Base-by-base conservation (phyloP, 2,888 invertebrate species). In the Ophion costatus region DNA sequence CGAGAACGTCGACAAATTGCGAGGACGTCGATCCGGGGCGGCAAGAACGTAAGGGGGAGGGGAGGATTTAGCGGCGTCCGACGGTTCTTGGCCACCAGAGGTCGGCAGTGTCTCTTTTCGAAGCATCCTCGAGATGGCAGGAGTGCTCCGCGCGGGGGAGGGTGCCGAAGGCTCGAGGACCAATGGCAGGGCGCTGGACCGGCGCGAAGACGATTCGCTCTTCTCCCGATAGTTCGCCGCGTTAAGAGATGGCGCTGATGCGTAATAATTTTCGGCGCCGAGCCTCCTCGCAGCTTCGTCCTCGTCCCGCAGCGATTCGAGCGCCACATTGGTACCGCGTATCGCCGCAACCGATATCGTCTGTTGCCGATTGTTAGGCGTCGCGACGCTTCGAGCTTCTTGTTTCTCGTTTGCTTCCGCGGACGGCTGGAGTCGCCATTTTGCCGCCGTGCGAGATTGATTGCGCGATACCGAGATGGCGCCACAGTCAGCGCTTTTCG, bases 291-390 rank as follows among this genome's bases (percentile, higher is more conserved):
- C 71, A 6, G 75, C 79, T 63, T 57, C 74, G 69, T 71, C 69
- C 17, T 74, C 71, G 33, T 79, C 69, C 20, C 14, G 24, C 1
- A 59, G 33, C 11, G 74, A 56, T 14, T 85, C 84, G 10, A 71
- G 20, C 5, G 45, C 64, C 10, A 80, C 42, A 24, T 80, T 85
- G 11, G 85, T 85, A 38, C 73, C 80, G n/a, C 85, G 85, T 17
- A 85, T 85, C 67, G 85, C 80, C 22, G 85, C 85, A 7, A 85
- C 67, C 24, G 85, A 82, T 80, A 85, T 85, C 38, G 80, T 85
- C 11, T 82, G 82, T 33, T 79, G 78, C 10, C 59, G 85, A 1
- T 0, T 73, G 42, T 29, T 78, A 38, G 10, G 59, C 59, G n/a
- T 70, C 51, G 42, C 29, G 82, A 42, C 64, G 57, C 51, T 51